Evolutionary conservation across 2,113 vertebrate genomes (phyloP).

Genomic region (Phasianus colchicus): DNA sequence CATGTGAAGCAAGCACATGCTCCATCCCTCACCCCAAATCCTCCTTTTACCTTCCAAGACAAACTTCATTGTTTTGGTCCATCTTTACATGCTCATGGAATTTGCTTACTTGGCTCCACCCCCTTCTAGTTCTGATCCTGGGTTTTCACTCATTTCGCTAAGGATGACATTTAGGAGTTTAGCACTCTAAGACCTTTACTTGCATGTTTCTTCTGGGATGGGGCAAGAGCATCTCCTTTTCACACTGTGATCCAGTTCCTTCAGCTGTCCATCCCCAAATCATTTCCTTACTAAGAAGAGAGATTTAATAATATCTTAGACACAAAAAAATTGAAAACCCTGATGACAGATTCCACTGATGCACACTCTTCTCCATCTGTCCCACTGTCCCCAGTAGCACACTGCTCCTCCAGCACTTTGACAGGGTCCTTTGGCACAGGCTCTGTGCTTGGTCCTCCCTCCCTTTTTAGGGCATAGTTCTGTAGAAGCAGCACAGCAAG

Average conservation of each 20-base stretch:
- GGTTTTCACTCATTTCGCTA: neutral
- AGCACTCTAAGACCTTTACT: neutral
- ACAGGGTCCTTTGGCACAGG: accelerated
- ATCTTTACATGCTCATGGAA: neutral
- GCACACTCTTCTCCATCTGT: neutral
- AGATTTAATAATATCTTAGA: neutral
- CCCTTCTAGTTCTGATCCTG: neutral
- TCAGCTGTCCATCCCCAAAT: neutral
- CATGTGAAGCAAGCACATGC: neutral
- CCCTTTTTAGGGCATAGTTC: neutral
- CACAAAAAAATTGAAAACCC: neutral
- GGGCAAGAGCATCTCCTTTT: neutral
- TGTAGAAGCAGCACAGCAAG: neutral
- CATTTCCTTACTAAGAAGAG: neutral
- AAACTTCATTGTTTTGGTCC: neutral
- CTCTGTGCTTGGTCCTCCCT: neutral
- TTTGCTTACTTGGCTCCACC: neutral
- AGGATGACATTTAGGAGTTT: neutral
- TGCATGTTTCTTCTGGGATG: neutral
- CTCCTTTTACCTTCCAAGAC: neutral
- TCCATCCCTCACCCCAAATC: neutral
- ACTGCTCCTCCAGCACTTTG: neutral
- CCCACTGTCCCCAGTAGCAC: neutral
- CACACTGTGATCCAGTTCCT: neutral
- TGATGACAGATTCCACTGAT: neutral